Evolutionary conservation across 2,888 invertebrate genomes (phyloP).

Genomic region (Pseudolycoriella hygida): DNA sequence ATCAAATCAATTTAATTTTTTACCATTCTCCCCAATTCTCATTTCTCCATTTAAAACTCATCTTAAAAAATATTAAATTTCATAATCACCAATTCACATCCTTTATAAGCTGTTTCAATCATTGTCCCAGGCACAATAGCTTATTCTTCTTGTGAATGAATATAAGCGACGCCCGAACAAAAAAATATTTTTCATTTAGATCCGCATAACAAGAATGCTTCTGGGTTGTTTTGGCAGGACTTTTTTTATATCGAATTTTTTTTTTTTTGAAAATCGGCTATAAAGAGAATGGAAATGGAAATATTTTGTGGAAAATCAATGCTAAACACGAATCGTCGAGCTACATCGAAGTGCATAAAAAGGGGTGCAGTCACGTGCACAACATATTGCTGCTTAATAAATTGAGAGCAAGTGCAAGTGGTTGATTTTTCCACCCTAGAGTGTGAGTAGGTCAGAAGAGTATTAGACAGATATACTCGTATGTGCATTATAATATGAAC

Average conservation of each 20-base stretch:
- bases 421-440: not conserved
- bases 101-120: not conserved
- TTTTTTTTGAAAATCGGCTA: no score
- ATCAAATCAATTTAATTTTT: no score
- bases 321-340: not conserved
- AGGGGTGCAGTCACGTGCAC: not conserved
- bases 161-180: not conserved
- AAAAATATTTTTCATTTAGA: not conserved
- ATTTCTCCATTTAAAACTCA: no score
- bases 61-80: not conserved
- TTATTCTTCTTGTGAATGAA: not conserved
- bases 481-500: no score
- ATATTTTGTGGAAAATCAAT: not conserved
- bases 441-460: no score
- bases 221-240: no score
- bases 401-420: not conserved
- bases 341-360: not conserved
- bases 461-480: no score
- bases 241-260: no score
- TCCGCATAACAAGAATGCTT: not conserved
- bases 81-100: constrained; percentile 1
- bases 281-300: not conserved
- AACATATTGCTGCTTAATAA: not conserved
- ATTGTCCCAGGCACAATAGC: not conserved
- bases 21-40: no score